Evolutionary conservation across 2,113 vertebrate species (phyloP).

Genomic region (Tetraodon nigroviridis): DNA sequence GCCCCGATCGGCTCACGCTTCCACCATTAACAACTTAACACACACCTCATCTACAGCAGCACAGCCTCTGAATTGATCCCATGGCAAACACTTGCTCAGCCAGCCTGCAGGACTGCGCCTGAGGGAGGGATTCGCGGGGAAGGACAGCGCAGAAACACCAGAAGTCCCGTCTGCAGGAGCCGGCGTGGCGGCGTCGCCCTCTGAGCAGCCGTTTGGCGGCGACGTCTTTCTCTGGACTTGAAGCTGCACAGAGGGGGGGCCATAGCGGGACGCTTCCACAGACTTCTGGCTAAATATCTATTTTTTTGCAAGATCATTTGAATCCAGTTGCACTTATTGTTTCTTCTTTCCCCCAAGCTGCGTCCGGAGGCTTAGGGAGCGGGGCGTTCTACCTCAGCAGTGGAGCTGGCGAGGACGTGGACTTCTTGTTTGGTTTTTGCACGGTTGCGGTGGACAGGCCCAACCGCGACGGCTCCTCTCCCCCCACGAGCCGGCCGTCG

Average conservation of each 20-base stretch:
- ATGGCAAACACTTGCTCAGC: slow-evolving; percentile 57
- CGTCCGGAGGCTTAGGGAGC: slow-evolving; percentile 48
- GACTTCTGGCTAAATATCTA: slow-evolving; percentile 70
- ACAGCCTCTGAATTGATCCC: slow-evolving; percentile 33
- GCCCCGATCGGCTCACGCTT: slow-evolving; percentile 46
- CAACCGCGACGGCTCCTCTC: slow-evolving; percentile 68
- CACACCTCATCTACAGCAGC: slow-evolving; percentile 13
- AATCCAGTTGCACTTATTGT: slow-evolving; percentile 45
- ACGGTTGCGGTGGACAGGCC: slow-evolving; percentile 63
- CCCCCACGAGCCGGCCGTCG: slow-evolving; percentile 58
- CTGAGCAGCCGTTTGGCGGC: slow-evolving; percentile 60
- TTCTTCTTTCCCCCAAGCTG: slow-evolving; percentile 64
- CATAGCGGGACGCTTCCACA: slow-evolving; percentile 63
- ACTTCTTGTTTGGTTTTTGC: slow-evolving; percentile 62
- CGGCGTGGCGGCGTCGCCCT: slow-evolving; percentile 60
- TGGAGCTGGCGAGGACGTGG: slow-evolving; percentile 84
- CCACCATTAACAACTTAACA: slow-evolving; percentile 19
- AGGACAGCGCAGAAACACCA: slow-evolving; percentile 56
- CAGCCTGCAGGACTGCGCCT: slow-evolving; percentile 69
- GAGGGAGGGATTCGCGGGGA: slow-evolving; percentile 54
- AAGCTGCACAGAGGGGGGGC: slow-evolving; percentile 63
- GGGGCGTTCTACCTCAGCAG: slow-evolving; percentile 85
- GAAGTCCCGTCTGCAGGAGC: slow-evolving; percentile 70
- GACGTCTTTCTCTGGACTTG: slow-evolving; percentile 65
- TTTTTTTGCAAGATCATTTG: slow-evolving; percentile 63